These are phyloP conservation scores for Dicaeum eximium DNA, from an alignment of 2,113 vertebrate genomes.

Conservation along the genomic window DNA sequence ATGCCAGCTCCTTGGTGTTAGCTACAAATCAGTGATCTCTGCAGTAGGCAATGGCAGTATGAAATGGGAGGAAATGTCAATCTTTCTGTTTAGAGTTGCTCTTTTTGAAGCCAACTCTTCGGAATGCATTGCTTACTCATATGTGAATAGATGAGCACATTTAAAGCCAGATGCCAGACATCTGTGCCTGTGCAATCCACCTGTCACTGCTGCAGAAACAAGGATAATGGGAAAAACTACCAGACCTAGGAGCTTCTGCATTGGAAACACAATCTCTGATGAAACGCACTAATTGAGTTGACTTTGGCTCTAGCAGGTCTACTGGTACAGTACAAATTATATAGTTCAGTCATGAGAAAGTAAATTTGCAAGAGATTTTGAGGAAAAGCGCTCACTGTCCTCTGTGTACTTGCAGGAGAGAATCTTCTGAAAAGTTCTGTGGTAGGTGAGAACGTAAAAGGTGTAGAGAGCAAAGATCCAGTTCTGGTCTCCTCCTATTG, in stretches of 20 bases:
- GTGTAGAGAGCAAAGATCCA: not conserved
- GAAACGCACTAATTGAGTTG: not conserved
- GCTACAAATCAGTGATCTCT: not conserved
- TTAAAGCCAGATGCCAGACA: conserved; percentile 25
- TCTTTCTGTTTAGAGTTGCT: not conserved
- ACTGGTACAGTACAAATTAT: not conserved
- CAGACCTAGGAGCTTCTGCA: not conserved
- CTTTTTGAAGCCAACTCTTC: not conserved
- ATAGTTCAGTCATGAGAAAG: not conserved
- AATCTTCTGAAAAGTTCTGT: not conserved
- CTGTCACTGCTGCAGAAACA: not conserved
- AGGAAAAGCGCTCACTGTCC: not conserved
- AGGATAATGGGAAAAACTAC: not conserved
- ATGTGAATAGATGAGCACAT: not conserved
- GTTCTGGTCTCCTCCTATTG: not conserved
- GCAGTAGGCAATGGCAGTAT: not conserved
- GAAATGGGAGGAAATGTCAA: not conserved
- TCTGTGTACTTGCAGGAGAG: not conserved
- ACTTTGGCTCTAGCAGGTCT: not conserved
- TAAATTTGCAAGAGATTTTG: not conserved
- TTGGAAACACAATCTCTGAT: not conserved
- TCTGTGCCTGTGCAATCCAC: conserved; percentile 1
- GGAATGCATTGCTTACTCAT: not conserved
- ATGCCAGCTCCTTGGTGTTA: not conserved
- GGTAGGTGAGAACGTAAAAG: not conserved